phyloP scores from a whole-genome alignment of 2,797 vertebrate genomes.

The Labroides dimidiatus region DNA sequence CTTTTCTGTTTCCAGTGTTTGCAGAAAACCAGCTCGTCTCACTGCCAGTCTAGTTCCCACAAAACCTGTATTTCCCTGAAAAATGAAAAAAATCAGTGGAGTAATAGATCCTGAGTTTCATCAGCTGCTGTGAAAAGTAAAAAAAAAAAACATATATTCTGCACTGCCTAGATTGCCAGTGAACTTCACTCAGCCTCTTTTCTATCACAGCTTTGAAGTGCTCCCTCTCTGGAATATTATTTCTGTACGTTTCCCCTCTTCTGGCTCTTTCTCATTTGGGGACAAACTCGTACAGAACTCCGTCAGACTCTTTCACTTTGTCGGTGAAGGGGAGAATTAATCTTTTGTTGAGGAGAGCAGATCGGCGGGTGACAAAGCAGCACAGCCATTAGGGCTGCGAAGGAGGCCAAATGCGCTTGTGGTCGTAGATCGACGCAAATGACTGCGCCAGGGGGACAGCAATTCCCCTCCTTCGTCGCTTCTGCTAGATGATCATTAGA shows the following conservation, averaged over 20 bases:
- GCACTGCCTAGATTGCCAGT: conserved; percentile 22
- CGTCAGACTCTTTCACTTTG: conserved; percentile 54
- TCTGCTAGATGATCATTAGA: conserved; percentile 76
- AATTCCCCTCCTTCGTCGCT: conserved; percentile 66
- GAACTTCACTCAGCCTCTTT: conserved; percentile 21
- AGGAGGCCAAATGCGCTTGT: conserved; percentile 67
- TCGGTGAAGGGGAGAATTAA: conserved; percentile 56
- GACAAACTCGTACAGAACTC: conserved; percentile 41
- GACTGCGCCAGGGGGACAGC: conserved; percentile 64
- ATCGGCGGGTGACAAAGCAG: conserved; percentile 70
- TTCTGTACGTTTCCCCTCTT: conserved; percentile 39
- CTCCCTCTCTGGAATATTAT: conserved; percentile 37
- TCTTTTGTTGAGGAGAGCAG: conserved; percentile 61
- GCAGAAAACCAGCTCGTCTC: conserved; percentile 2
- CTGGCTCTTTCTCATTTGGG: conserved; percentile 40
- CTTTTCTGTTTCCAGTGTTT: neutral
- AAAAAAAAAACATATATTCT: neutral
- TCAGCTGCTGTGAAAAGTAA: conserved; percentile 20
- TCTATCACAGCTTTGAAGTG: conserved; percentile 34
- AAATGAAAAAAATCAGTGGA: conserved; percentile 14
- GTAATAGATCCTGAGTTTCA: conserved; percentile 19
- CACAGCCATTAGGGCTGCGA: conserved; percentile 71
- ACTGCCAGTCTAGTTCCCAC: conserved; percentile 3
- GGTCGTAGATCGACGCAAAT: conserved; percentile 75
- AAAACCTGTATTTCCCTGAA: conserved; percentile 6